These are phyloP conservation scores for Ganaspis sp. DNA, from an alignment of 1,140 invertebrate genomes.

Conservation along the genomic window DNA sequence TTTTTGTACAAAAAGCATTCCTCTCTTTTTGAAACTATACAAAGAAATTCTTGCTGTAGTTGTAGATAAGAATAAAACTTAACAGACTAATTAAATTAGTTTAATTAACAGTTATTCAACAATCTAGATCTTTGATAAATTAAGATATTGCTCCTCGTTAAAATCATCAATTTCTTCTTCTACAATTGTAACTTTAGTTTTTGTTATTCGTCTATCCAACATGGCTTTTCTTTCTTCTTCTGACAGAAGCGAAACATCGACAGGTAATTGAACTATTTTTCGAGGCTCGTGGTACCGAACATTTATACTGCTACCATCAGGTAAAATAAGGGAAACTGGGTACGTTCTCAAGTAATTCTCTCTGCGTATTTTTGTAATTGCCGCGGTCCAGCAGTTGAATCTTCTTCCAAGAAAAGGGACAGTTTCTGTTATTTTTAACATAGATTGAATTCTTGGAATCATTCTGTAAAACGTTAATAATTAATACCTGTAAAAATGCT, in stretches of 20 bases:
- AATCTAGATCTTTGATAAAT: constrained; percentile 81
- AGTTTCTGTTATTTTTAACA: constrained; percentile 39
- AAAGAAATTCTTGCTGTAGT: neutral
- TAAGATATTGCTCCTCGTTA: constrained; percentile 86
- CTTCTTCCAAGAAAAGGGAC: constrained; percentile 58
- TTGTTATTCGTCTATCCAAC: constrained; percentile 84
- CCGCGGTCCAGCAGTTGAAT: constrained; percentile 81
- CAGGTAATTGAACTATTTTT: constrained; percentile 89
- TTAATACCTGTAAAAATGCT: no score
- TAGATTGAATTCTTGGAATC: constrained; percentile 44
- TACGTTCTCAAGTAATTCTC: constrained; percentile 83
- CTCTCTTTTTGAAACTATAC: neutral
- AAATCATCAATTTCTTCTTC: constrained; percentile 87
- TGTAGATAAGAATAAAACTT: neutral
- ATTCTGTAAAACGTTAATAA: constrained; percentile 59
- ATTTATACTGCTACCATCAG: constrained; percentile 90
- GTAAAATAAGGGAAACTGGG: constrained; percentile 84
- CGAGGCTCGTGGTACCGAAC: constrained; percentile 89
- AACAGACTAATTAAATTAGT: neutral
- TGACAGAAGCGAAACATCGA: constrained; percentile 83
- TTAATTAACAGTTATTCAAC: constrained; percentile 33
- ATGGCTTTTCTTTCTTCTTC: constrained; percentile 82
- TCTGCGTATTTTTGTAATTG: constrained; percentile 84
- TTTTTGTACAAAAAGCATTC: neutral
- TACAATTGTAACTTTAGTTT: constrained; percentile 83